These are phyloP conservation scores for Ormyrus rosae DNA, from an alignment of 2,888 invertebrate genomes.

Conservation along the genomic window DNA sequence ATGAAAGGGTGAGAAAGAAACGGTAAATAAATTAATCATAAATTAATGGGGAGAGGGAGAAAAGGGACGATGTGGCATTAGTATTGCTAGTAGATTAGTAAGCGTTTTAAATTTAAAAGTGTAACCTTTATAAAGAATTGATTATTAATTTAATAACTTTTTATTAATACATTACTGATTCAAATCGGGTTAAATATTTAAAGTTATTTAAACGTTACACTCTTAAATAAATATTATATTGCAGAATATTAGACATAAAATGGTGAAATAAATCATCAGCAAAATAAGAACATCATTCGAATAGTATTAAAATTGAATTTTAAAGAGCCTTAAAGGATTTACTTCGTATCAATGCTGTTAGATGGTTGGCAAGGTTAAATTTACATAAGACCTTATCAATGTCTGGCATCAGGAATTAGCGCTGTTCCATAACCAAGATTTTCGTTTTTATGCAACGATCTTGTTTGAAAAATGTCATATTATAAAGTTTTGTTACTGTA, in stretches of 20 bases:
- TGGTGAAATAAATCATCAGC: conserved; percentile 45
- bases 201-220: conserved; percentile 2
- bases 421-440: conserved; percentile 66
- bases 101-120: conserved; percentile 58
- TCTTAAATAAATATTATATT: conserved; percentile 14
- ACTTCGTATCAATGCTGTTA: conserved; percentile 32
- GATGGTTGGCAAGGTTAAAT: conserved; percentile 41
- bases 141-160: background rate
- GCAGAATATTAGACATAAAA: conserved; percentile 15
- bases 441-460: conserved; percentile 43
- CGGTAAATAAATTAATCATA: conserved; percentile 52
- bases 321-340: conserved; percentile 35
- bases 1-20: conserved; percentile 54
- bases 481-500: conserved; percentile 40
- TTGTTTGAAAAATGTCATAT: conserved; percentile 9
- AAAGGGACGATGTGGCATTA: conserved; percentile 60
- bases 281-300: conserved; percentile 33
- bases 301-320: conserved; percentile 32
- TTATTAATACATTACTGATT: background rate
- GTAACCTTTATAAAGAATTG: background rate
- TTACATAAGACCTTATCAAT: conserved; percentile 52
- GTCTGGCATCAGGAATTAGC: conserved; percentile 70
- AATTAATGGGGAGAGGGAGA: conserved; percentile 56
- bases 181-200: background rate
- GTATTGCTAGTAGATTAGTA: conserved; percentile 62